Percentiles rank a stretch among this genome's conserved stretches.
These are phyloP conservation scores for Ptychobarbus kaznakovi DNA, from an alignment of 2,797 vertebrate species.

Conservation along the genomic window DNA sequence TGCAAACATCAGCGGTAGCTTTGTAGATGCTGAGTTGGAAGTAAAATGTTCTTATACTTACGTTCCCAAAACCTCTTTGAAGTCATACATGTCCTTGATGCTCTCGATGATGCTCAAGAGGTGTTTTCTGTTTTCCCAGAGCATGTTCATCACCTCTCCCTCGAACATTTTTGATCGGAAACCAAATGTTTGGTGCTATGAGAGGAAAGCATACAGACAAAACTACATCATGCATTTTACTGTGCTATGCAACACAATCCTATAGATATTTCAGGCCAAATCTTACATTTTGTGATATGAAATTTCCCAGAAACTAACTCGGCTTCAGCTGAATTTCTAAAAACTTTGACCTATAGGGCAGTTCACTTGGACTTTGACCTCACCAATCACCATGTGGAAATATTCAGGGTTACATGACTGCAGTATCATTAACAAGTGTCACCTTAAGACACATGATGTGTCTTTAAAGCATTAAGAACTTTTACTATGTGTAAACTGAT, in stretches of 20 bases:
- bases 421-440: background rate
- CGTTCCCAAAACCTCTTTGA: conserved; percentile 84
- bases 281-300: background rate
- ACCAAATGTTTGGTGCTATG: too few species aligned
- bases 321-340: background rate
- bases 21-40: background rate
- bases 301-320: background rate
- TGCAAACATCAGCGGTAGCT: background rate
- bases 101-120: too few species aligned
- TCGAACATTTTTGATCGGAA: too few species aligned
- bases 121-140: conserved; percentile 83
- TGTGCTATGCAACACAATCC: background rate
- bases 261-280: background rate
- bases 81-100: conserved; percentile 83
- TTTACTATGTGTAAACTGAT: conserved; percentile 4
- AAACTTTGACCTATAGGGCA: background rate
- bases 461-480: conserved; percentile 4
- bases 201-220: too few species aligned
- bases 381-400: background rate
- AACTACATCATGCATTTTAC: too few species aligned
- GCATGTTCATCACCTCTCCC: conserved; percentile 80
- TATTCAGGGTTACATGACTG: background rate
- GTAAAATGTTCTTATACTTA: conserved; percentile 69
- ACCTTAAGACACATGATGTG: background rate
- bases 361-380: conserved; percentile 9